Evolutionary conservation across 2,888 invertebrate species (phyloP).

Genomic region (Thecocarcelia acutangulata): DNA sequence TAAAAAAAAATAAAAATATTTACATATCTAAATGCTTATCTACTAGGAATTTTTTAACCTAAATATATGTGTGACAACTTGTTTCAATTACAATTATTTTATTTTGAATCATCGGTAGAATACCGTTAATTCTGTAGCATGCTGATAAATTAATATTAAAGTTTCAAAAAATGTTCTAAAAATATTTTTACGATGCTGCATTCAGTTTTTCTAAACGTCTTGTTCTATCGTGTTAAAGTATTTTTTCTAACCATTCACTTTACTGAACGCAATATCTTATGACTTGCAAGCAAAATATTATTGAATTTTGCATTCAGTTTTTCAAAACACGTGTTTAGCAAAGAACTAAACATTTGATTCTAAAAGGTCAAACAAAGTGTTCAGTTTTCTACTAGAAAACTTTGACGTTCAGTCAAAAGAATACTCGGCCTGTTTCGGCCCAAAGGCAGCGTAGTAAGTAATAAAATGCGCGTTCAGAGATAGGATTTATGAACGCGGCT

Average conservation of each 20-base stretch:
- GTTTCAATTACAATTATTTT: no score
- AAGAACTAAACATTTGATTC: not conserved
- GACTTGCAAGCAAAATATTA: not conserved
- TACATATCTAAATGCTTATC: no score
- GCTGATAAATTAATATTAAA: not conserved
- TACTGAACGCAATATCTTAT: constrained; percentile 3
- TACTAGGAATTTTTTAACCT: no score
- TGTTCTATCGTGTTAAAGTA: not conserved
- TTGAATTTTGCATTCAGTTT: constrained; percentile 16
- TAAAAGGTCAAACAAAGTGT: not conserved
- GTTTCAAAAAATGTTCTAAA: not conserved
- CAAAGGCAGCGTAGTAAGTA: constrained; percentile 3
- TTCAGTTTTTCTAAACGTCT: constrained; percentile 6
- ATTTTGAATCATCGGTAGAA: not conserved
- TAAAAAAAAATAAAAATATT: no score
- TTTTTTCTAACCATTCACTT: not conserved
- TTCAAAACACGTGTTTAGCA: constrained; percentile 6
- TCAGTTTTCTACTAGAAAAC: not conserved
- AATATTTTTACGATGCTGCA: constrained; percentile 17
- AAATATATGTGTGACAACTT: no score
- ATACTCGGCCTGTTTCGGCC: no score
- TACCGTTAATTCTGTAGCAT: not conserved
- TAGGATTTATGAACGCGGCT: not conserved
- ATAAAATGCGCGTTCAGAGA: constrained; percentile 1
- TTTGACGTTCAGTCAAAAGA: not conserved